A percentile compares a stretch with the other conserved stretches of the same genome.
Conservation (phyloP, 2,888 invertebrate species). For the Latheticus oryzae region DNA sequence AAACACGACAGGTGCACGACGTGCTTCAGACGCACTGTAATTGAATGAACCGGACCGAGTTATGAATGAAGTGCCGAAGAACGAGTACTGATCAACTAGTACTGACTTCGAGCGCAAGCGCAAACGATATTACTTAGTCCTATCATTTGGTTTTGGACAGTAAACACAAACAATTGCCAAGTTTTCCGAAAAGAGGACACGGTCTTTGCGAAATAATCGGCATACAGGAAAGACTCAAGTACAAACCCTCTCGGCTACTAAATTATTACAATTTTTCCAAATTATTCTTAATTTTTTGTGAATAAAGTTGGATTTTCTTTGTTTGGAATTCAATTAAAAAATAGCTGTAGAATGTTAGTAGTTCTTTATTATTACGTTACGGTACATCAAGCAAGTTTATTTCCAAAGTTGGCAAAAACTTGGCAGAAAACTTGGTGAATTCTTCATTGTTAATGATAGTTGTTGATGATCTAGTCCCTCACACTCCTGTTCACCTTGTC, state of each 20-base stretch:
- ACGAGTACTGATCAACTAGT: constrained; percentile 36
- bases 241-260: too few relatives aligned
- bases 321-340: too few relatives aligned
- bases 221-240: too few relatives aligned
- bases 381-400: too few relatives aligned
- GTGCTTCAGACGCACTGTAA: constrained; percentile 47
- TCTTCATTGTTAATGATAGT: neutral
- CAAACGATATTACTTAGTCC: constrained; percentile 10
- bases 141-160: neutral
- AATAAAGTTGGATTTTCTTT: too few relatives aligned
- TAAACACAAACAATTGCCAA: neutral
- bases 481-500: constrained; percentile 76
- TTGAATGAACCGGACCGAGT: constrained; percentile 54
- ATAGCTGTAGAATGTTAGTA: too few relatives aligned
- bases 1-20: constrained; percentile 43
- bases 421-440: neutral
- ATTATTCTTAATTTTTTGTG: too few relatives aligned
- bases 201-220: too few relatives aligned
- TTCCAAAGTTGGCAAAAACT: too few relatives aligned
- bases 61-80: constrained; percentile 52
- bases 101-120: constrained; percentile 45
- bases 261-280: too few relatives aligned
- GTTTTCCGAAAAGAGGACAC: too few relatives aligned
- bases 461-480: constrained; percentile 61
- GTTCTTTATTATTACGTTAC: too few relatives aligned